Conservation (phyloP, 1,140 invertebrate species). For the Eulimnadia texana region DNA sequence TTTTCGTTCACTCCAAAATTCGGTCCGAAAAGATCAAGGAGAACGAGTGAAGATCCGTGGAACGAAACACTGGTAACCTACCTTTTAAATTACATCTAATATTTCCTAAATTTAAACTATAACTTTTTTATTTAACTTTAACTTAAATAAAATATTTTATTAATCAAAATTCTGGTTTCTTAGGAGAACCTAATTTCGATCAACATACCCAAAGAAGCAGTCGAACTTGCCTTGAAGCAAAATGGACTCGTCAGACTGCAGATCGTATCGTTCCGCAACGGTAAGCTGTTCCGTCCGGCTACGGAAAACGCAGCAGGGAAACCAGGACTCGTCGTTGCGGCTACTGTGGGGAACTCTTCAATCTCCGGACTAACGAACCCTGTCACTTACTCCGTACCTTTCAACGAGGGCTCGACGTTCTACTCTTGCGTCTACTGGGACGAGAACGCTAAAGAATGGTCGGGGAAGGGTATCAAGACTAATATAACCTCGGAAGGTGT, state of each 20-base stretch:
- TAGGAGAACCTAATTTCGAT: slow-evolving; percentile 10
- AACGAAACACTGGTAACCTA: slow-evolving; percentile 4
- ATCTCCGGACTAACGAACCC: slow-evolving; percentile 29
- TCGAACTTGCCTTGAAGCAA: slow-evolving; percentile 15
- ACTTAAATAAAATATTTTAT: too few relatives aligned
- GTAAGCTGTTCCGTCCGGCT: slow-evolving; percentile 23
- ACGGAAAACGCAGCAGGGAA: slow-evolving; percentile 15
- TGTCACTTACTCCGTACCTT: slow-evolving; percentile 28
- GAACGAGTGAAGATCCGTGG: neutral
- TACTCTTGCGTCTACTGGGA: slow-evolving; percentile 35
- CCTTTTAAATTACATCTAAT: neutral
- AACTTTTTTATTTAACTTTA: too few relatives aligned
- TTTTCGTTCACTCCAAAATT: neutral
- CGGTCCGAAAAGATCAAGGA: neutral
- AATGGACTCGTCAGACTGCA: slow-evolving; percentile 20
- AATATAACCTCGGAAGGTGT: slow-evolving; percentile 26
- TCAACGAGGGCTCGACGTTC: slow-evolving; percentile 21
- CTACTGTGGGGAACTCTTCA: slow-evolving; percentile 22
- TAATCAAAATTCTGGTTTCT: too few relatives aligned
- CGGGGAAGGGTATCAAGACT: slow-evolving; percentile 29
- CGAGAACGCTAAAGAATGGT: slow-evolving; percentile 30
- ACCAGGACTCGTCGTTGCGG: slow-evolving; percentile 18
- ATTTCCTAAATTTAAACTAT: neutral
- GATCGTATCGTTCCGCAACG: slow-evolving; percentile 22
- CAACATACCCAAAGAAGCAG: slow-evolving; percentile 19